Conservation (phyloP, 2,113 vertebrate species). For the Zosterops hypoxanthus region DNA sequence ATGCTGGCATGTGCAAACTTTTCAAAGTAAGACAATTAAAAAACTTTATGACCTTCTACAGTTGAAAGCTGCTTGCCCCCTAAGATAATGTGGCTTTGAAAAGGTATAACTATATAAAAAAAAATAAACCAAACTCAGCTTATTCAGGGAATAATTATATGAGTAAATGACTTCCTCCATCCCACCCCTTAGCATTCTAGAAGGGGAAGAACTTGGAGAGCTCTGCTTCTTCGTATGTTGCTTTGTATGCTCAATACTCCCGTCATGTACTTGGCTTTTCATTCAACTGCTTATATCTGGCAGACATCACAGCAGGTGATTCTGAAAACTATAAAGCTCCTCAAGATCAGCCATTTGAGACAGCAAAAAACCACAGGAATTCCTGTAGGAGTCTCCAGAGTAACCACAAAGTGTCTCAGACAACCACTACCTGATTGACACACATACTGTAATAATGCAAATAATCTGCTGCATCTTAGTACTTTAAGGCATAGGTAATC, state of each 20-base stretch:
- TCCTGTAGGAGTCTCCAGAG: neutral
- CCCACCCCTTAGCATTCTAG: accelerated
- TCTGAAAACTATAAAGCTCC: neutral
- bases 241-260: neutral
- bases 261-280: neutral
- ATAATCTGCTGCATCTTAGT: neutral
- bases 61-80: neutral
- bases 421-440: neutral
- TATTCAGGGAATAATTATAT: neutral
- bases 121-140: neutral
- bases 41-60: neutral
- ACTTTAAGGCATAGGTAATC: neutral
- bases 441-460: neutral
- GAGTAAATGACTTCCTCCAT: accelerated
- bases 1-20: neutral
- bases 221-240: neutral
- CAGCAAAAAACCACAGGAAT: neutral
- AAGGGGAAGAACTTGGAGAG: neutral
- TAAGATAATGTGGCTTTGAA: accelerated
- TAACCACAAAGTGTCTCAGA: neutral
- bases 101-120: neutral
- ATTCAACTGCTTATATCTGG: neutral
- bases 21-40: neutral
- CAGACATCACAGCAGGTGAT: neutral
- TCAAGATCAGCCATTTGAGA: neutral